Percentiles rank a stretch among this genome's conserved stretches.
These are phyloP conservation scores for Adelognathus sp. DNA, from an alignment of 2,888 invertebrate genomes.

Conservation along the genomic window DNA sequence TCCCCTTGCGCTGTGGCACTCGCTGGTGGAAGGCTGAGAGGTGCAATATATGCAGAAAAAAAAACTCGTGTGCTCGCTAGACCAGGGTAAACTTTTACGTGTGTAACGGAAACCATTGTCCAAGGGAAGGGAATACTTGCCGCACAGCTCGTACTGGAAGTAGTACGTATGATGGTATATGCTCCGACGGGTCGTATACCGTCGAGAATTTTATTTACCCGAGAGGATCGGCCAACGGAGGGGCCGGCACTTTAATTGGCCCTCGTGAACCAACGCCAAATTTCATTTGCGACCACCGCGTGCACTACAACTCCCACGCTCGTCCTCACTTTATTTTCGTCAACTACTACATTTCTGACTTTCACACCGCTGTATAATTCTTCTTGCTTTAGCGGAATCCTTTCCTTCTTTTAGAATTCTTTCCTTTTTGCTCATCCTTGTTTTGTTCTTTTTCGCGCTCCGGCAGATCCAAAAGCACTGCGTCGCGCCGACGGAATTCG, in stretches of 20 bases:
- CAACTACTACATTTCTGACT: not conserved
- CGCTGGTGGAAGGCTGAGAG: no score
- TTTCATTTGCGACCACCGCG: conserved; percentile 25
- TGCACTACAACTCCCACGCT: not conserved
- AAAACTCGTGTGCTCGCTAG: no score
- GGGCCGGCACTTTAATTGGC: conserved; percentile 33
- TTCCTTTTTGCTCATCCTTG: not conserved
- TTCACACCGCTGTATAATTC: not conserved
- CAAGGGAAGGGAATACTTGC: no score
- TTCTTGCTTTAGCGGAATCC: not conserved
- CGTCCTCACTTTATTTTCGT: conserved; percentile 7
- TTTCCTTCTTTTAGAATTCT: not conserved
- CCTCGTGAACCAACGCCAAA: conserved; percentile 7
- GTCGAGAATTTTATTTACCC: not conserved
- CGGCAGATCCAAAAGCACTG: conserved; percentile 5
- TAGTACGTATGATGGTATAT: not conserved
- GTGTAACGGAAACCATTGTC: no score
- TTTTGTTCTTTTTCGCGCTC: not conserved
- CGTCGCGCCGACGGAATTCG: not conserved
- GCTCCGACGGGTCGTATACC: no score
- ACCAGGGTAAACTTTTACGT: no score
- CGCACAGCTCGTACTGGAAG: no score
- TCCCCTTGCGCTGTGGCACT: no score
- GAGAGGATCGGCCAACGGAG: not conserved
- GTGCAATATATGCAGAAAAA: no score